Evolutionary conservation across 2,888 invertebrate genomes (phyloP), one percentile per base, ranked within the genome.

Genomic region (Acleris emargana): DNA sequence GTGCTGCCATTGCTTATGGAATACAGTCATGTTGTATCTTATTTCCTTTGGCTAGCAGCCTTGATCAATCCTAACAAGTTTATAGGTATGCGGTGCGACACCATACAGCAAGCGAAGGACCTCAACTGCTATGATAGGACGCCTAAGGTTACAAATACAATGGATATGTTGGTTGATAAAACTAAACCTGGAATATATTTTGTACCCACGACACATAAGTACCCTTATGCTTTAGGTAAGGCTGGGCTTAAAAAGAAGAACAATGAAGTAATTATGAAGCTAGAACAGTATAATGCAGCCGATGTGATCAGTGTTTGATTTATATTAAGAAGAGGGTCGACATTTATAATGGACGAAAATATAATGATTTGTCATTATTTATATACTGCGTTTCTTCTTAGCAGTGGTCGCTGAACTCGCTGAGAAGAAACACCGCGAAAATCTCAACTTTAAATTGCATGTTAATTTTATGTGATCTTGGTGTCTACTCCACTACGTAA

Each of bases 221-320:
- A 63, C 22, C 62, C 62, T 3, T 63, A 83, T 68, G 16, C 45
- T 20, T 18, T 58, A n/a, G 88, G 85, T 0, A 70, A 80, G 17
- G 83, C 82, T 17, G 90, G 89, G 0, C 57, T 89, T 53, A 76
- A 76, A 42, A 82, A 70, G 38, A 81, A 86, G 11, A 72, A 81
- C 43, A 86, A 87, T n/a, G 7, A 4, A 7, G 20, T 53, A 3
- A 16, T 53, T 2, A 45, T 1, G 1, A 13, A n/a, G 5, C 5
- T 45, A 2, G 16, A 13, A n/a, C 0, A n/a, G 6, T 17, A n/a
- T 7, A 45, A 45, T 7, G n/a, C 45, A n/a, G 5, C n/a, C 1
- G 45, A 45, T 45, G 45, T 45, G n/a, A 5, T 45, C 1, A 17
- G 17, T 6, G 45, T 6, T n/a, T 45, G 45, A 45, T 45, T 17